Conservation (phyloP, 2,113 vertebrate species). For the Cyanoderma ruficeps region DNA sequence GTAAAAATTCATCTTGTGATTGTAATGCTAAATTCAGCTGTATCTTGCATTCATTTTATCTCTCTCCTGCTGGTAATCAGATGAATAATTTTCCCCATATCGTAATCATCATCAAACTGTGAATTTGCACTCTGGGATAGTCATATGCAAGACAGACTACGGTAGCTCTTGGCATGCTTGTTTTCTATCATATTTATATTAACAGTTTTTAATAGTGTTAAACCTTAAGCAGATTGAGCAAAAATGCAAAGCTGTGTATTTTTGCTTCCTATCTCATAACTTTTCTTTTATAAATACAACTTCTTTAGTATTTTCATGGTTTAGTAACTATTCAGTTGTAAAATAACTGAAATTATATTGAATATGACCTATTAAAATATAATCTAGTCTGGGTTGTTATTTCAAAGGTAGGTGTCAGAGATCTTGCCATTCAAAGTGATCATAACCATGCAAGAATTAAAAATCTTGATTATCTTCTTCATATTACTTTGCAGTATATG, state of each 20-base stretch:
- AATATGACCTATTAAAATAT: not conserved
- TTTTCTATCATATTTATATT: not conserved
- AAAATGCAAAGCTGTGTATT: not conserved
- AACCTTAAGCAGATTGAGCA: not conserved
- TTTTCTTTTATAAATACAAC: not conserved
- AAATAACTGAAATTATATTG: not conserved
- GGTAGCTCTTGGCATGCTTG: not conserved
- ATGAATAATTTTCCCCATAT: not conserved
- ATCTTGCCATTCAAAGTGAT: not conserved
- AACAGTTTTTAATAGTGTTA: not conserved
- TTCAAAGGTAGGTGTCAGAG: not conserved
- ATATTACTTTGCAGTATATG: not conserved
- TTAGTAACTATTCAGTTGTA: not conserved
- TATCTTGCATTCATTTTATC: conserved; percentile 4
- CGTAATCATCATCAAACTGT: not conserved
- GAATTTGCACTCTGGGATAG: not conserved
- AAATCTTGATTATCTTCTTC: not conserved
- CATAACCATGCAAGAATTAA: not conserved
- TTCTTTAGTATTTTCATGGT: not conserved
- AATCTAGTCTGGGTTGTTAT: not conserved
- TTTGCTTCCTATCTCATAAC: not conserved
- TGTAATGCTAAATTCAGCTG: conserved; percentile 39
- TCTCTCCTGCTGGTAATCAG: conserved; percentile 29
- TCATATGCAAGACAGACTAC: not conserved
- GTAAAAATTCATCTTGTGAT: conserved; percentile 46